phyloP scores from a whole-genome alignment of 2,797 vertebrate genomes.

The Chelidonichthys spinosus region DNA sequence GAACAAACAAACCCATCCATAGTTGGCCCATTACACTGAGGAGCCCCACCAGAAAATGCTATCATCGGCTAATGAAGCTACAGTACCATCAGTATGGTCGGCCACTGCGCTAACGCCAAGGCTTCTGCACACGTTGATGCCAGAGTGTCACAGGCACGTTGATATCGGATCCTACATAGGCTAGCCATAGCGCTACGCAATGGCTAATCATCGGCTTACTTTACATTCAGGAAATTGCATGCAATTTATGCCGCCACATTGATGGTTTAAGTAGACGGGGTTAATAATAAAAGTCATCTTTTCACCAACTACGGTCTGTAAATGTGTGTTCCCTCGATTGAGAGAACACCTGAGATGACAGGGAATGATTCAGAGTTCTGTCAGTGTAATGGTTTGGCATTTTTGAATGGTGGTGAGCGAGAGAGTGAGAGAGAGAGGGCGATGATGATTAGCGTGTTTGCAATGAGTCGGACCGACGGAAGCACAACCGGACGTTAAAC shows the following conservation, averaged over 20 bases:
- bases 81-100: slow-evolving; percentile 65
- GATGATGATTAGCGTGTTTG: slow-evolving; percentile 58
- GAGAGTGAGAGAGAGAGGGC: slow-evolving; percentile 68
- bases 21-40: slow-evolving; percentile 86
- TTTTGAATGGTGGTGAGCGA: slow-evolving; percentile 78
- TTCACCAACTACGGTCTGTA: slow-evolving; percentile 27
- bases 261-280: slow-evolving; percentile 41
- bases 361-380: slow-evolving; percentile 80
- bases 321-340: slow-evolving; percentile 47
- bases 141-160: slow-evolving; percentile 1
- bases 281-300: slow-evolving; percentile 19
- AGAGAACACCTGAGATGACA: slow-evolving; percentile 65
- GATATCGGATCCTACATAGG: not conserved
- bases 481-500: slow-evolving; percentile 62
- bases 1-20: slow-evolving; percentile 85
- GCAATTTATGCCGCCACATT: slow-evolving; percentile 46
- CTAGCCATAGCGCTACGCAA: slow-evolving; percentile 38
- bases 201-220: slow-evolving; percentile 33
- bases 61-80: slow-evolving; percentile 72
- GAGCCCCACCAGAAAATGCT: slow-evolving; percentile 80
- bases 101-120: slow-evolving; percentile 25
- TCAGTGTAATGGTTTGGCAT: slow-evolving; percentile 83
- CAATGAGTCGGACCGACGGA: slow-evolving; percentile 56
- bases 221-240: slow-evolving; percentile 36
- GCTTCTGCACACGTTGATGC: slow-evolving; percentile 30